Base-by-base conservation (phyloP, 2,888 invertebrate genomes). In the Stenodema calcarata region DNA sequence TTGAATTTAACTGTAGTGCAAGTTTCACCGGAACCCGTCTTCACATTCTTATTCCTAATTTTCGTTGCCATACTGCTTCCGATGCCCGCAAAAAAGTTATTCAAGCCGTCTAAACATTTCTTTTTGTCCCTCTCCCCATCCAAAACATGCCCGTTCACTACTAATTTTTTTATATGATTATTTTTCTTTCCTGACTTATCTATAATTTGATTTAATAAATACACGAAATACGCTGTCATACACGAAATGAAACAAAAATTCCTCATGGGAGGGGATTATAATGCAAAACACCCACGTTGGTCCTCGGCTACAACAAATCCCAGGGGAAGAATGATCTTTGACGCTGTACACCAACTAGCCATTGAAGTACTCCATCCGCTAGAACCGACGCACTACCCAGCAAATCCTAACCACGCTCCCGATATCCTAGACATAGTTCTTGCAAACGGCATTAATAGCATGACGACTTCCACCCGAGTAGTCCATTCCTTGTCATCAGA, bases 341-440 rank as follows among this genome's bases (percentile, higher is more conserved):
- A 81, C 28, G 62, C 62, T 27, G 62, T 81, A 16, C 11, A 14
- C 14, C 50, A 28, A 81, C 3, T 81, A 4, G 18, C 12, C 23
- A 54, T 81, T 12, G 62, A 54, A 12, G 27, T 62, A 62, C 23
- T 62, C 23, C 62, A 62, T 62, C 62, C 62, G 0, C 9, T 23
- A 9, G 62, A 81, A 54, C 81, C 81, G 18, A 81, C 54, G 4
- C 81, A 81, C 62, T 81, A 81, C 16, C 81, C 81, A 47, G 28
- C 12, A 1, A 81, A 27, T 16, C 4, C 54, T 6, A 54, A 11
- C 4, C 81, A 81, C 81, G 1, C 81, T 54, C 76, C 84, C 27
- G 69, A 83, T 73, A 73, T 83, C 14, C 42, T 83, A 16, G 73
- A 83, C 73, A 35, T 44, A 23, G 23, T 62, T 62, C 62, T 62